These are phyloP conservation scores for Eueides isabella DNA, from an alignment of 1,140 invertebrate species.

Conservation along the genomic window DNA sequence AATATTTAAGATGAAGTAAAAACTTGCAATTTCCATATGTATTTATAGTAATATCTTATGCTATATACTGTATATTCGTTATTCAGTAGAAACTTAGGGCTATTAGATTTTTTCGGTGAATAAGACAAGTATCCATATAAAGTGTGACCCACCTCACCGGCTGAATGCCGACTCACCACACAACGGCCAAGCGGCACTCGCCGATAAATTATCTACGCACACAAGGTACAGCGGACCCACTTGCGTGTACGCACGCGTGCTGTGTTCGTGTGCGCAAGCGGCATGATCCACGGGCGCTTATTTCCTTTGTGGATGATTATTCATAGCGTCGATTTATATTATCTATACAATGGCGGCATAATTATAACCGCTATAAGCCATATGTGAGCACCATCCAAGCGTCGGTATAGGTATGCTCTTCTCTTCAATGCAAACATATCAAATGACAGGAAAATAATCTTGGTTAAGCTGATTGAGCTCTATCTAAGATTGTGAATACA, in stretches of 20 bases:
- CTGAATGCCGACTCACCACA: conserved; percentile 40
- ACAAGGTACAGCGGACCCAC: conserved; percentile 39
- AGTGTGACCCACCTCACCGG: conserved; percentile 62
- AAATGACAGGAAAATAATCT: conserved; percentile 11
- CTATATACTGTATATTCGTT: too few relatives aligned
- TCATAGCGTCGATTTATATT: conserved; percentile 41
- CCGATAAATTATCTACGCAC: conserved; percentile 72
- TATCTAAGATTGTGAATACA: background rate
- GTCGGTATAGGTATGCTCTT: background rate
- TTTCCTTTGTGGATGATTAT: conserved; percentile 49
- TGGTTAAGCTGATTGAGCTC: background rate
- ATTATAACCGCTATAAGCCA: conserved; percentile 9
- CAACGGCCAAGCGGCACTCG: conserved; percentile 50
- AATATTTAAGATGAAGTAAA: background rate
- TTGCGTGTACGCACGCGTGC: conserved; percentile 31
- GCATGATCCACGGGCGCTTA: conserved; percentile 37
- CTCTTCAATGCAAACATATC: conserved; percentile 14
- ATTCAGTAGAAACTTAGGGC: conserved; percentile 73
- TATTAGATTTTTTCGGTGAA: conserved; percentile 70
- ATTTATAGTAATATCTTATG: too few relatives aligned
- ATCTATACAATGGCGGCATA: conserved; percentile 20
- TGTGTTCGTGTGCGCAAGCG: conserved; percentile 38
- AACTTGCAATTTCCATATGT: background rate
- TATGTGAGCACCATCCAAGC: background rate
- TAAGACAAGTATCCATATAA: conserved; percentile 74